Base-by-base conservation (phyloP, 2,888 invertebrate species). In the Melolontha melolontha region DNA sequence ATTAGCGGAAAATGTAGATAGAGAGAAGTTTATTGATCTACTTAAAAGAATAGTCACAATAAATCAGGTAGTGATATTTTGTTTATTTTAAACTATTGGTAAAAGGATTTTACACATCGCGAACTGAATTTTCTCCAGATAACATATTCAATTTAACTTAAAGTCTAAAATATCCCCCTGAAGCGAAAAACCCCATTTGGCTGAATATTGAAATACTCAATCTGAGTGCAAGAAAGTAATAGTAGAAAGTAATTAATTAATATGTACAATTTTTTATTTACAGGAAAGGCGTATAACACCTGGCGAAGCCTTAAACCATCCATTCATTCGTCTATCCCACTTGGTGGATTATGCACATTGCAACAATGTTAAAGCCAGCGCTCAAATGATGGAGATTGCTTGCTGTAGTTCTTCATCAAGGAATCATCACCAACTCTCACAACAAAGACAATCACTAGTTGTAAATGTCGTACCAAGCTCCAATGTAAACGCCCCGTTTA, bases 1-100 rank as follows among this genome's bases (percentile, higher is more conserved):
- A 73, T 85, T 98, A 80, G 97, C 97, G 0, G 99, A 99, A 85
- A 98, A 98, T 83, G 95, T 96, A 29, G 99, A 99, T 84, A 88
- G 98, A 70, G 89, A 95, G 77, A 98, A 99, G 83, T 99, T 99
- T 81, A 98, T 99, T 75, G 98, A 98, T 85, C 88, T 99, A 77
- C 86, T 99, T 63, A 98, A 98, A 85, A 88, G 96, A 78, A 99
- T 99, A 99, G 88, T 99, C 66, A 97, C 97, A 12, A 94, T 99
- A 90, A 98, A 99, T 87, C 96, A 95, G 89, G 92, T 92, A 86
- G 86, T 85, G 86, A 85, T 83, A 83, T 81, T 81, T 83, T 82
- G 59, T 67, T 54, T 52, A 44, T 68, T 27, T 67, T 40, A 50
- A 52, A 16, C 10, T 55, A 41, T 22, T 14, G 5, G n/a, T n/a